phyloP scores from a whole-genome alignment of 64 coral and sea anemone genomes.

The Stichodactyla mertensii region DNA sequence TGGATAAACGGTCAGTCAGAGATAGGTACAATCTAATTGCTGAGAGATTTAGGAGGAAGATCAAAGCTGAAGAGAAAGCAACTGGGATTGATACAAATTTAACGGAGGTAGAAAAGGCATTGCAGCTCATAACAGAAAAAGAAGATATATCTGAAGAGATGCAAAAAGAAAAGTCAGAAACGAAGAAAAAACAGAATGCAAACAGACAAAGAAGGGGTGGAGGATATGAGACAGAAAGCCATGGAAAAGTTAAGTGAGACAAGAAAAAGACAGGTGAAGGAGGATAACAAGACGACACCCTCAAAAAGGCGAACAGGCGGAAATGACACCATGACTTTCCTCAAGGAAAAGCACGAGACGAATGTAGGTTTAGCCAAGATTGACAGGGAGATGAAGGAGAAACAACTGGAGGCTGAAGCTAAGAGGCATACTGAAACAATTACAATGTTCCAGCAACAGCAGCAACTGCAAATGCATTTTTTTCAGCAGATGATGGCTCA shows the following conservation, averaged over 20 bases:
- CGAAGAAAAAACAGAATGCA: neutral
- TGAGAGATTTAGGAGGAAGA: neutral
- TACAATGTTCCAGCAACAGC: neutral
- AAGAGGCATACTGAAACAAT: neutral
- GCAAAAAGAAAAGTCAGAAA: neutral
- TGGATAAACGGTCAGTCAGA: neutral
- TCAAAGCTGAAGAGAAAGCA: neutral
- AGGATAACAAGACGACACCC: neutral
- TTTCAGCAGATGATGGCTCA: slow-evolving; percentile 2
- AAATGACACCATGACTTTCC: neutral
- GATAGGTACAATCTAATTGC: neutral
- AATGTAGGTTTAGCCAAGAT: neutral
- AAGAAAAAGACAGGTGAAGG: neutral
- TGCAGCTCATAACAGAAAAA: neutral
- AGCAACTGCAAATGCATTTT: neutral
- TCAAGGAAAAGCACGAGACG: neutral
- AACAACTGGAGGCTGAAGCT: neutral
- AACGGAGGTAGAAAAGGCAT: neutral
- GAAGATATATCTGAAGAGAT: neutral
- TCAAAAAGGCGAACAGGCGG: neutral
- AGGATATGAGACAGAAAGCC: neutral
- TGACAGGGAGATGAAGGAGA: neutral
- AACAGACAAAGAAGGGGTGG: neutral
- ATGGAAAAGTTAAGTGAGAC: neutral
- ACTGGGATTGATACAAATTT: neutral